Evolutionary conservation across 2,113 vertebrate genomes (phyloP).

Genomic region (Hoplias malabaricus): DNA sequence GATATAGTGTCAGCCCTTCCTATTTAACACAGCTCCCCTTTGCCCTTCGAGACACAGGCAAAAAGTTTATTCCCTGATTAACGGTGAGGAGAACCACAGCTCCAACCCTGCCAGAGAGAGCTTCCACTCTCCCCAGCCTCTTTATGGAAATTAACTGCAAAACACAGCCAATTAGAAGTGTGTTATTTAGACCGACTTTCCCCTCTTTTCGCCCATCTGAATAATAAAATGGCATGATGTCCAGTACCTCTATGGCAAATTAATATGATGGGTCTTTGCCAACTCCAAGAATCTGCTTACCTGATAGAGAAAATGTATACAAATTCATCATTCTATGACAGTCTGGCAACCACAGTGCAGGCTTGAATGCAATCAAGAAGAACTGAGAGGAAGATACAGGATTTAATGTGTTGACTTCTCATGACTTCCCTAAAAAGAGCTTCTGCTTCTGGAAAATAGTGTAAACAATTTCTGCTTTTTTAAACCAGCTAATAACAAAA

Average conservation of each 20-base stretch:
- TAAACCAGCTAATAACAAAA: not conserved
- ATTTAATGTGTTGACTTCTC: not conserved
- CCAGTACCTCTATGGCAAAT: slow-evolving; percentile 64
- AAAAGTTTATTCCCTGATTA: slow-evolving; percentile 77
- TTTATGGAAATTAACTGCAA: slow-evolving; percentile 80
- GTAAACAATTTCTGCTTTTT: not conserved
- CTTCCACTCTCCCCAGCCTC: slow-evolving; percentile 69
- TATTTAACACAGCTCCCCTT: slow-evolving; percentile 67
- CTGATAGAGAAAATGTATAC: slow-evolving; percentile 51
- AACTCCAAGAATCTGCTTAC: slow-evolving; percentile 54
- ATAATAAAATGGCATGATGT: slow-evolving; percentile 66
- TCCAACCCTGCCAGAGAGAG: slow-evolving; percentile 65
- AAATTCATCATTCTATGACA: slow-evolving; percentile 12
- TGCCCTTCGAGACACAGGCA: slow-evolving; percentile 66
- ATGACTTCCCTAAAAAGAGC: not conserved
- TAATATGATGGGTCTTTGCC: slow-evolving; percentile 68
- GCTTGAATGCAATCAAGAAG: not conserved
- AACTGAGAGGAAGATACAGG: not conserved
- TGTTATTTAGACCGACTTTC: slow-evolving; percentile 73
- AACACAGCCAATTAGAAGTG: slow-evolving; percentile 78
- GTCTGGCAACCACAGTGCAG: not conserved
- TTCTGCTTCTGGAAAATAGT: not conserved
- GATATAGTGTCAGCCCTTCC: slow-evolving; percentile 74
- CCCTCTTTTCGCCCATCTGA: slow-evolving; percentile 63
- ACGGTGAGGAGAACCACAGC: slow-evolving; percentile 60